Evolutionary conservation across 2,113 vertebrate species (phyloP).

Genomic region (Notiomystis cincta): DNA sequence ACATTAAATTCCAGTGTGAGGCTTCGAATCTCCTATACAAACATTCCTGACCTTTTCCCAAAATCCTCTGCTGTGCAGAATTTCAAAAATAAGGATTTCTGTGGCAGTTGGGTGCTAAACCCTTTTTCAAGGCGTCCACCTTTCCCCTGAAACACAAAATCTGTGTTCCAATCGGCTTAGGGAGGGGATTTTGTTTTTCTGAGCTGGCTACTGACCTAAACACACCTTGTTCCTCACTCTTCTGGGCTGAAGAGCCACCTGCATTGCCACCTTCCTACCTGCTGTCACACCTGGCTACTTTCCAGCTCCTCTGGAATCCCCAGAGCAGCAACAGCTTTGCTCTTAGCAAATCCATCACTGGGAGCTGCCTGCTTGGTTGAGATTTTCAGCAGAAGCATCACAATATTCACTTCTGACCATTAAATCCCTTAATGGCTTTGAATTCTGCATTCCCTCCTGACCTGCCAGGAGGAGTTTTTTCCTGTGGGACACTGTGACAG

Average conservation of each 20-base stretch:
- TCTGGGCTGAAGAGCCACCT: fast-evolving
- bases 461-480: not conserved
- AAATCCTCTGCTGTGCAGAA: not conserved
- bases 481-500: fast-evolving
- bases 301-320: not conserved
- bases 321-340: fast-evolving
- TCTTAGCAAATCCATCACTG: not conserved
- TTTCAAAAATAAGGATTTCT: not conserved
- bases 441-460: not conserved
- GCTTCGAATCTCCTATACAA: not conserved
- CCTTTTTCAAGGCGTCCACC: not conserved
- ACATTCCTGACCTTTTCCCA: not conserved
- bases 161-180: not conserved
- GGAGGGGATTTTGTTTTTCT: not conserved
- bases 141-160: not conserved
- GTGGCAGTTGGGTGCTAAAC: not conserved
- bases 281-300: not conserved
- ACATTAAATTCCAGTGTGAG: not conserved
- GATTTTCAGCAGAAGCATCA: not conserved
- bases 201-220: not conserved
- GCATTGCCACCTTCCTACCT: not conserved
- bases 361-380: not conserved
- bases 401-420: not conserved
- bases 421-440: not conserved
- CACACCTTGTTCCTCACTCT: fast-evolving